Percentiles rank a stretch among this genome's conserved stretches.
phyloP scores from a whole-genome alignment of 2,797 vertebrate species.

The Anisognathus igniventris region DNA sequence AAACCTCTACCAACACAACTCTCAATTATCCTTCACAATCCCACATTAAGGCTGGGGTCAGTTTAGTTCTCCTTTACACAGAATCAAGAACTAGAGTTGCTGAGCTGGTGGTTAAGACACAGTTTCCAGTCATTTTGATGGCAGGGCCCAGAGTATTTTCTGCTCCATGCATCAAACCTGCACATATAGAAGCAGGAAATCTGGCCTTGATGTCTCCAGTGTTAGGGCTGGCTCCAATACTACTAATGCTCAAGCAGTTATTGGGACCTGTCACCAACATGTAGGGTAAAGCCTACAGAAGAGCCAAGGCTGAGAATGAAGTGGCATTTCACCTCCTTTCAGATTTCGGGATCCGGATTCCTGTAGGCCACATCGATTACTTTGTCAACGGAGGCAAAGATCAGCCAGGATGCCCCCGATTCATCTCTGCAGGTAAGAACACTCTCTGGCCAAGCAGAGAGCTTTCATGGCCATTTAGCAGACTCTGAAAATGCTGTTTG shows the following conservation, averaged over 20 bases:
- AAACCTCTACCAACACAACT: neutral
- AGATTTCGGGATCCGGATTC: constrained; percentile 95
- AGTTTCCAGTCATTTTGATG: neutral
- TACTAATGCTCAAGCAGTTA: neutral
- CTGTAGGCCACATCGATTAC: constrained; percentile 93
- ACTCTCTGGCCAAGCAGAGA: neutral
- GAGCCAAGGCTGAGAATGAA: neutral
- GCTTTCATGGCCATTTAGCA: neutral
- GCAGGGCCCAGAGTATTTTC: neutral
- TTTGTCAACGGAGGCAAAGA: constrained; percentile 93
- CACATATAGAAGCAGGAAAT: neutral
- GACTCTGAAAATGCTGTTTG: neutral
- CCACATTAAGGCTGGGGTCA: neutral
- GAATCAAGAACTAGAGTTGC: neutral
- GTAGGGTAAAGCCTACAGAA: neutral
- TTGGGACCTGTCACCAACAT: neutral
- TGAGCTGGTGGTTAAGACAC: neutral
- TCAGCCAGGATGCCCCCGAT: constrained; percentile 85
- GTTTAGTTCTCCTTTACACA: neutral
- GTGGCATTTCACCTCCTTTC: constrained; percentile 31
- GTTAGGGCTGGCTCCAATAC: neutral
- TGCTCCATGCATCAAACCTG: neutral
- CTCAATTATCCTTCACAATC: neutral
- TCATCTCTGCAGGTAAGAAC: constrained; percentile 68
- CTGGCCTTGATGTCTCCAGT: neutral